Percentiles rank a stretch among this genome's conserved stretches.
Evolutionary conservation across 2,888 invertebrate species (phyloP).

Genomic region (Diadromus collaris): DNA sequence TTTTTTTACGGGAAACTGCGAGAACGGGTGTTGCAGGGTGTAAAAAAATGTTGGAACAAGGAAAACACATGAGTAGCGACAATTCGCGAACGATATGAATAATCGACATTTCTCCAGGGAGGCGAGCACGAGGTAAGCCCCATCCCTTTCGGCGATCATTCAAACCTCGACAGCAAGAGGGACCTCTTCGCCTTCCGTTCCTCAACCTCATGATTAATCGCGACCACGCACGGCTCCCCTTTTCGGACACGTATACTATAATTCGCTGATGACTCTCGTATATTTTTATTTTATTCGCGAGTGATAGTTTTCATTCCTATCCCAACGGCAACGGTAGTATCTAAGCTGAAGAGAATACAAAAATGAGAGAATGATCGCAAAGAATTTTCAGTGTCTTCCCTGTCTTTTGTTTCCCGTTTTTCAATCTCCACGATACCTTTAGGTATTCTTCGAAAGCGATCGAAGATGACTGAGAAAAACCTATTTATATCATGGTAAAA

Average conservation of each 20-base stretch:
- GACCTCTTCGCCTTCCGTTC: constrained; percentile 7
- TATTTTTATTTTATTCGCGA: constrained; percentile 12
- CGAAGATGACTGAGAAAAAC: background rate
- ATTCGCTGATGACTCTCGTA: constrained; percentile 19
- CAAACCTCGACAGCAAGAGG: constrained; percentile 33
- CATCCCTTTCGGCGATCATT: constrained; percentile 29
- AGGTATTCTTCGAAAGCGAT: constrained; percentile 1
- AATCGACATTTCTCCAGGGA: constrained; percentile 47
- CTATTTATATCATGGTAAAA: background rate
- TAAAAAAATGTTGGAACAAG: background rate
- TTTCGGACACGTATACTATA: background rate
- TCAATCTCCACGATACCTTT: background rate
- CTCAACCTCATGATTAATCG: constrained; percentile 54
- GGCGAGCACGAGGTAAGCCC: constrained; percentile 8
- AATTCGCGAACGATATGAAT: constrained; percentile 35
- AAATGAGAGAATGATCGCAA: constrained; percentile 20
- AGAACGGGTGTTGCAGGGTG: background rate
- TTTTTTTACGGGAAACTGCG: background rate
- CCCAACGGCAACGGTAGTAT: background rate
- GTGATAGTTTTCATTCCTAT: background rate
- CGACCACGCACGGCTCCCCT: constrained; percentile 31
- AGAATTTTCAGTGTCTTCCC: constrained; percentile 5
- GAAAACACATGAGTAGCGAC: background rate
- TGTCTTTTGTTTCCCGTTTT: background rate
- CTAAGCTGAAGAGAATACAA: background rate